Percentiles rank a stretch among this genome's conserved stretches.
Conservation (phyloP, 2,888 invertebrate species). For the Lepidocyrtoides sp. region DNA sequence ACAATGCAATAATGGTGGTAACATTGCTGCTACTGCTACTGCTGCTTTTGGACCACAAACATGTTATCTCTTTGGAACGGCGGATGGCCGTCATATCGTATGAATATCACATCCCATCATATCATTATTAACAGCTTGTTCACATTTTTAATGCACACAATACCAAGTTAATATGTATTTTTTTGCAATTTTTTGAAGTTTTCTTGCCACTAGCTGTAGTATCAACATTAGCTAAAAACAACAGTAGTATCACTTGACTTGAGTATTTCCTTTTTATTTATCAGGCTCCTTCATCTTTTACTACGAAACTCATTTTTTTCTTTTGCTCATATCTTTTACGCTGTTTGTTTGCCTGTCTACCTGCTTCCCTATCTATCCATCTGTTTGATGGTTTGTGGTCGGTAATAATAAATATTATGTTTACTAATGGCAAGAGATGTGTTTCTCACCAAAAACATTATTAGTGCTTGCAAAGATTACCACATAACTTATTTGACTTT, state of each 20-base stretch:
- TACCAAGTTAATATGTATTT: background rate
- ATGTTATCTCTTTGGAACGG: background rate
- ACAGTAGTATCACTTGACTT: background rate
- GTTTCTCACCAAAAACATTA: constrained; percentile 72
- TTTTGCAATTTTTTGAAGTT: constrained; percentile 10
- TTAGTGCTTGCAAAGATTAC: background rate
- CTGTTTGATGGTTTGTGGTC: constrained; percentile 37
- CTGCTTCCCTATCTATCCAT: background rate
- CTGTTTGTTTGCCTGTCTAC: background rate
- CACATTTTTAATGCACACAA: background rate
- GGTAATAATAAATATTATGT: constrained; percentile 58
- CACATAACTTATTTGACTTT: background rate
- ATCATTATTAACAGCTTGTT: constrained; percentile 50
- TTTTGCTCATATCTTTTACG: too few species aligned
- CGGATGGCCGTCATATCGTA: constrained; percentile 44
- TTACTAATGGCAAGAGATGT: constrained; percentile 62
- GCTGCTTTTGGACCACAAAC: background rate
- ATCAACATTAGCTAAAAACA: background rate
- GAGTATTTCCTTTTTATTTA: constrained; percentile 24
- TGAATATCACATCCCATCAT: constrained; percentile 37
- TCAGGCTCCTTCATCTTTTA: constrained; percentile 39
- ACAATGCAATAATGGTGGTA: constrained; percentile 9
- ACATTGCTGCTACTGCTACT: background rate
- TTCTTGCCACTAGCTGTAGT: background rate
- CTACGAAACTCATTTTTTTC: constrained; percentile 7